These are phyloP conservation scores for Procapra przewalskii DNA, from an alignment of 2,113 vertebrate genomes.

Conservation along the genomic window DNA sequence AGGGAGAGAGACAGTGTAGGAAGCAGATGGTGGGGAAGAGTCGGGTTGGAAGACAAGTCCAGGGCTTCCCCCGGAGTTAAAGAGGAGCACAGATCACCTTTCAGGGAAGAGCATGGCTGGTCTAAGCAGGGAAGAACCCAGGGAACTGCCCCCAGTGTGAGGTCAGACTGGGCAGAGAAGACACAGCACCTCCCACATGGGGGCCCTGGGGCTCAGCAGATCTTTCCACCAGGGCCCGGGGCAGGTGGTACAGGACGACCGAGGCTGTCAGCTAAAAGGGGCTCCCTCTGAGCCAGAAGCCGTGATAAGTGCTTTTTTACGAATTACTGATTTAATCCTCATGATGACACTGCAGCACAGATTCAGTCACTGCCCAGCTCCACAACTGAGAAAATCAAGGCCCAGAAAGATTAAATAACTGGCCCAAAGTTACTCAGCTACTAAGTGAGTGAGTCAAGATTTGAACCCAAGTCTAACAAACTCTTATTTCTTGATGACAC, in stretches of 20 bases:
- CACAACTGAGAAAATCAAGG: not conserved
- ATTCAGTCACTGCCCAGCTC: not conserved
- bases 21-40: not conserved
- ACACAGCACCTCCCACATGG: not conserved
- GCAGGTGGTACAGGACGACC: fast-evolving
- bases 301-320: fast-evolving
- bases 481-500: not conserved
- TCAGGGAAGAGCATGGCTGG: not conserved
- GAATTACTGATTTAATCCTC: not conserved
- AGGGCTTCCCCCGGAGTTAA: not conserved
- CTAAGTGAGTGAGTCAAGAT: not conserved
- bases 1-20: not conserved
- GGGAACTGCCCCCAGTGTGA: not conserved
- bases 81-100: not conserved
- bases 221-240: not conserved
- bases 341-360: fast-evolving
- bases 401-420: not conserved
- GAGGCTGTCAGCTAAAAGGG: not conserved
- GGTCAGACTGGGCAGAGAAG: not conserved
- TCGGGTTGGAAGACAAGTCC: fast-evolving
- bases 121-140: not conserved
- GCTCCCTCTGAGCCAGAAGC: not conserved
- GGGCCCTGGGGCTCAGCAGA: not conserved
- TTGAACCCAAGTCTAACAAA: not conserved
- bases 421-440: not conserved